Base-by-base conservation (phyloP, 2,797 vertebrate species). In the Acridotheres tristis region DNA sequence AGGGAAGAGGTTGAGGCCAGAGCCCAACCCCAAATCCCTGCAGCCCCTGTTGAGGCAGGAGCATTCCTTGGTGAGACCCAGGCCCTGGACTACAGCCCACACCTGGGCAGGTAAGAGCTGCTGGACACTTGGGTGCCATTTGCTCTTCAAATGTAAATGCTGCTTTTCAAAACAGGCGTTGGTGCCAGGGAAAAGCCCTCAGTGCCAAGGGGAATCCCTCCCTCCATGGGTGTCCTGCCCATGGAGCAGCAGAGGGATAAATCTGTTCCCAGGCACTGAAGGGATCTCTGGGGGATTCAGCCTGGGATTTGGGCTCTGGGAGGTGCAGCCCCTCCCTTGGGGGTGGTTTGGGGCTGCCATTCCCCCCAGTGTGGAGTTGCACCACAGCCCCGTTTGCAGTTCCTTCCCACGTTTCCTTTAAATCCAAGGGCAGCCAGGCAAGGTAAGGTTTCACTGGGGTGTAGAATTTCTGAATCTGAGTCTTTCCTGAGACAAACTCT, bases 401-500 rank as follows among this genome's bases (percentile, higher is more conserved):
- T 40, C 22, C 71, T 61, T 7, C 87, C 90, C 1, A 23, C 47
- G 89, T 93, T 95, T 94, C 94, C 94, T 96, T 96, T 96, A 95
- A 95, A 96, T 79, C 94, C 89, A 84, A 94, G 96, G 95, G n/a
- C 94, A 68, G 90, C 63, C 4, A 89, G 89, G 48, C 61, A 2
- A 78, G 96, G 93, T 97, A 82, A 51, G 92, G 93, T 97, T 97
- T 96, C 97, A 90, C 2, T 0, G 43, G 77, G 90, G 95, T 96
- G 48, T 97, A 89, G 94, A 65, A 86, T 97, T 97, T 97, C 97
- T 9, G 92, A 97, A 97, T 96, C 97, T 95, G 96, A 97, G 93
- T 95, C 96, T 97, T 96, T 63, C 94, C 96, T 95, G 95, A 93
- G 59, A 71, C 82, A 90, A 97, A 96, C 84, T 79, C 96, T 51